Base-by-base conservation (phyloP, 2,888 invertebrate species). In the Corythucha ciliata region DNA sequence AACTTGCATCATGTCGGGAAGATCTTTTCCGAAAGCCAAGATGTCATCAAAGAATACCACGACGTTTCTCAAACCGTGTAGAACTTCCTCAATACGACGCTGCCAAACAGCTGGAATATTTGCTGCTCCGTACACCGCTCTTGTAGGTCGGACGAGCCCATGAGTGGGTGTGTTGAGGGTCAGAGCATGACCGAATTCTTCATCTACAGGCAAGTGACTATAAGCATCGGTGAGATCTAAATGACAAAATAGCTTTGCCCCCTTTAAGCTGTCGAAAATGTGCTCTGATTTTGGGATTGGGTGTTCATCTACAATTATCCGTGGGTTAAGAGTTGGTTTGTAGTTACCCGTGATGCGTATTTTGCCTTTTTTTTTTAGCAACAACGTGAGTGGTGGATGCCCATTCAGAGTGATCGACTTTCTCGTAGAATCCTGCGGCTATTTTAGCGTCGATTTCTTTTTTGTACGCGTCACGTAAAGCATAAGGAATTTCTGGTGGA, bases 61-160 rank as follows among this genome's bases (percentile, higher is more conserved):
- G 12, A 41, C 37, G 21, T 34, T 42, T 6, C 34, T 16, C 18
- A 52, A 16, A n/a, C 36, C 52, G n/a, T 36, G 33, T 12, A 52
- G 26, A 10, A 52, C 36, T 18, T 16, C 21, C 20, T 36, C 47
- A 34, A 47, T 47, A 10, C 53, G 49, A 1, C 56, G 49, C 16
- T 57, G 56, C 58, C 58, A 58, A 18, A 59, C 52, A 7, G 58
- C 55, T 21, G 58, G 57, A 42, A 58, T 58, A 27, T 56, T 59
- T 4, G 57, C 58, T 20, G 54, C 54, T 18, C 53, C 53, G 29
- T 41, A 41, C 18, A 37, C 34, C 21, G 46, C 45, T 14, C 44
- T 42, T 12, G 33, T 44, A 10, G 51, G 52, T 29, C 29, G 37
- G 22, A 55, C 26, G 20, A 54, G 39, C 16, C 54, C 56, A 49